A percentile compares a stretch with the other conserved stretches of the same genome.
Evolutionary conservation across 92 coral and sea anemone species (phyloP).

Genomic region (Desmophyllum pertusum): DNA sequence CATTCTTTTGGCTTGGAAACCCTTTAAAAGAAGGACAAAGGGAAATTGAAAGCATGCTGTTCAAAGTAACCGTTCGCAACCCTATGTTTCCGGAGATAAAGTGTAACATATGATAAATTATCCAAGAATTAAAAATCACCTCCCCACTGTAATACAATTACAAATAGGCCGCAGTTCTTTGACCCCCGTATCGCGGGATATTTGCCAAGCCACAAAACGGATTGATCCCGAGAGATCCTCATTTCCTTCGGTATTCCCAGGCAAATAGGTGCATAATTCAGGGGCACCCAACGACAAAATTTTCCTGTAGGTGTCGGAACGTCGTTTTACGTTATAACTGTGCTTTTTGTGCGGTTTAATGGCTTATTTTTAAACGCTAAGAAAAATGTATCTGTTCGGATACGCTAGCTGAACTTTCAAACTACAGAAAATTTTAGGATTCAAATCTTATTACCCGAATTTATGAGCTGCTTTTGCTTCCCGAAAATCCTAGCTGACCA

Average conservation of each 20-base stretch:
- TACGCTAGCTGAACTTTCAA: too few relatives aligned
- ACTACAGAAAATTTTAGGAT: too few relatives aligned
- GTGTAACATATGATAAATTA: neutral
- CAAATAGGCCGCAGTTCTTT: neutral
- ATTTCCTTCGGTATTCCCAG: neutral
- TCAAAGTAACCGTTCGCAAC: neutral
- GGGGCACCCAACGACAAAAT: neutral
- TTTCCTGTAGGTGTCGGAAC: too few relatives aligned
- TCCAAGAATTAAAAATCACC: neutral
- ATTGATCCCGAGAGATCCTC: neutral
- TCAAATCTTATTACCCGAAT: too few relatives aligned
- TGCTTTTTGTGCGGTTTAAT: too few relatives aligned
- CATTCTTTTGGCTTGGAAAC: neutral
- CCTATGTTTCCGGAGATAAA: conserved; percentile 3
- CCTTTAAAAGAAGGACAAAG: neutral
- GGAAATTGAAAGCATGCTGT: neutral
- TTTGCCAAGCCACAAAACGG: neutral
- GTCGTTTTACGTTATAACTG: too few relatives aligned
- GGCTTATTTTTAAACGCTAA: too few relatives aligned
- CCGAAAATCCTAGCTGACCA: too few relatives aligned
- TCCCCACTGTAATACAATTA: too few relatives aligned
- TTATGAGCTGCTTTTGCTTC: too few relatives aligned
- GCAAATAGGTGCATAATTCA: neutral
- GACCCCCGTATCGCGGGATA: neutral
- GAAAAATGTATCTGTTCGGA: too few relatives aligned